These are phyloP conservation scores for Salticus scenicus DNA, from an alignment of 2,888 invertebrate genomes.

Conservation along the genomic window DNA sequence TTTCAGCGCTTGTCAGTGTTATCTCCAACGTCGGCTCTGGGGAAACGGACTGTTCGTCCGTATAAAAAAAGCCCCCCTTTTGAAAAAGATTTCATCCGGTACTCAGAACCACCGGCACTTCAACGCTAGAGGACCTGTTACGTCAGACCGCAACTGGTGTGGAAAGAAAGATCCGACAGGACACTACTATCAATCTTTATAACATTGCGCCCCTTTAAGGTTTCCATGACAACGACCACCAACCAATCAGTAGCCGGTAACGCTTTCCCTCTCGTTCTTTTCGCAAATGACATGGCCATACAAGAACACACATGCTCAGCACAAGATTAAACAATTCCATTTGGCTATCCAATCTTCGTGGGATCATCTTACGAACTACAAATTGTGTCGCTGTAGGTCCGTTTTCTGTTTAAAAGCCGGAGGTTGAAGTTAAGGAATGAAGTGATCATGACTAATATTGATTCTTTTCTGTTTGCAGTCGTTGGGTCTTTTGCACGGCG, in stretches of 20 bases:
- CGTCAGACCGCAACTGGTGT: conserved; percentile 61
- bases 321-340: conserved; percentile 59
- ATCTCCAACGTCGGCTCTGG: neutral
- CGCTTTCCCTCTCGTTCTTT: conserved; percentile 32
- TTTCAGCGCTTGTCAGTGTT: conserved; percentile 2
- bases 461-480: neutral
- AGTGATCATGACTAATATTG: neutral
- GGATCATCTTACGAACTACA: conserved; percentile 19
- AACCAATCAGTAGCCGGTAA: conserved; percentile 48
- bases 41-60: neutral
- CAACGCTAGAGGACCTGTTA: conserved; percentile 49
- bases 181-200: conserved; percentile 65
- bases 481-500: neutral
- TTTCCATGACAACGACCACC: conserved; percentile 45
- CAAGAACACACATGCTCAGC: conserved; percentile 22
- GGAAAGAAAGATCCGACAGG: conserved; percentile 27
- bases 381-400: conserved; percentile 30
- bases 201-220: conserved; percentile 53
- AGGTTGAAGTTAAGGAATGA: neutral
- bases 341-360: conserved; percentile 38
- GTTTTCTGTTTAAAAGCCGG: neutral
- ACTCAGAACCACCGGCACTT: neutral
- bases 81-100: neutral
- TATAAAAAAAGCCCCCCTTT: neutral
- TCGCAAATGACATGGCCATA: conserved; percentile 35